Base-by-base conservation (phyloP, 2,797 vertebrate species). In the Acanthopagrus latus region DNA sequence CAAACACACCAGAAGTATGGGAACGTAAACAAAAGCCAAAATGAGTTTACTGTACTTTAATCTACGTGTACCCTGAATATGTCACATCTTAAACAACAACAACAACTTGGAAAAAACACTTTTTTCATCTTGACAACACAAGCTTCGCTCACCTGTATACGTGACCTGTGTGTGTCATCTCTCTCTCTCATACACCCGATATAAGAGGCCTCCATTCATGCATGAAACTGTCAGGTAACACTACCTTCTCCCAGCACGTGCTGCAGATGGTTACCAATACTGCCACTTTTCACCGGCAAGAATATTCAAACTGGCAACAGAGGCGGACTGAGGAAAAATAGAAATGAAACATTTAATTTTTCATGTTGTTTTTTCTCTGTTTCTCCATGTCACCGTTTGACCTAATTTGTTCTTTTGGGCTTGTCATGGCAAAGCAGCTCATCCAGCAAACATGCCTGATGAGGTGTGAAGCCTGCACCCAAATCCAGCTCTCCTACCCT, bases 401-500 rank as follows among this genome's bases (percentile, higher is more conserved):
- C 92, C 94, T 91, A 92, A 92, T 94, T 94, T 94, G 89, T 91
- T 92, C 87, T 91, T 93, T 93, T 93, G 85, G 91, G 84, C 91
- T 92, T 93, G 94, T 93, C 92, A 88, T 90, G 85, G 88, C 83
- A 87, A 71, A 90, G 88, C 89, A 91, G 89, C 86, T 93, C 90
- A 91, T 90, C 90, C 87, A 92, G 91, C 84, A 91, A 91, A 93
- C 90, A 91, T 74, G 87, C 73, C 89, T 91, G 92, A 94, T 87
- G 91, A 93, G 88, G 88, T 94, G 91, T 92, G 92, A 94, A 92
- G 90, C 88, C 85, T 86, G 82, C 82, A 70, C 86, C 82, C 81
- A 87, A 91, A 90, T 81, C 84, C 84, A 81, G 84, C 84, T 87
- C 83, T 89, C 78, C 88, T 81, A 83, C 88, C 88, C 88, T 87